Percentiles rank a stretch among this genome's conserved stretches.
phyloP scores from a whole-genome alignment of 1,140 invertebrate species.

The Aphis craccivora region DNA sequence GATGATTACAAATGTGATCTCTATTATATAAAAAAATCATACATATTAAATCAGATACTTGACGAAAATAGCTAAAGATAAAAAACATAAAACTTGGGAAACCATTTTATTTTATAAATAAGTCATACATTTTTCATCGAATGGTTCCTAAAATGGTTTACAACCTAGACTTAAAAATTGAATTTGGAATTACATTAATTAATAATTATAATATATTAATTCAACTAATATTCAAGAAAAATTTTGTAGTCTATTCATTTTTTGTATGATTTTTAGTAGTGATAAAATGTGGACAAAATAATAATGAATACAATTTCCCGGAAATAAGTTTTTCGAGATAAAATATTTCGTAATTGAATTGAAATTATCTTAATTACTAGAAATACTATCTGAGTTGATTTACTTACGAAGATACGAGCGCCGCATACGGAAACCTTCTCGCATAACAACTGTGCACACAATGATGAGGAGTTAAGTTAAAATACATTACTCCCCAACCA shows the following conservation, averaged over 20 bases:
- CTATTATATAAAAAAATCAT: too few relatives aligned
- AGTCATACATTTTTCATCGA: too few relatives aligned
- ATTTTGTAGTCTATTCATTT: neutral
- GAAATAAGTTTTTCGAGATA: neutral
- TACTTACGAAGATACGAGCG: constrained; percentile 41
- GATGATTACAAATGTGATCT: too few relatives aligned
- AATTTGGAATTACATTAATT: too few relatives aligned
- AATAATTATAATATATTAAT: too few relatives aligned
- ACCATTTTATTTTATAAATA: too few relatives aligned
- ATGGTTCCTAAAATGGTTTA: too few relatives aligned
- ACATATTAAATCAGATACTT: too few relatives aligned
- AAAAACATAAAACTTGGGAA: too few relatives aligned
- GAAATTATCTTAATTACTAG: neutral
- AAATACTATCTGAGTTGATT: neutral
- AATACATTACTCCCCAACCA: constrained; percentile 25
- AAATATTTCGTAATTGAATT: neutral
- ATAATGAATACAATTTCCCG: neutral
- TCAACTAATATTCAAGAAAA: neutral
- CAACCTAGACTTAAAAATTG: too few relatives aligned
- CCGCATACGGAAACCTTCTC: constrained; percentile 33
- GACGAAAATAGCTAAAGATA: too few relatives aligned
- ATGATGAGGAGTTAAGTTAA: neutral
- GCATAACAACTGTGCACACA: constrained; percentile 34
- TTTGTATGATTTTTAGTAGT: neutral
- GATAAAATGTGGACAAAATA: neutral